Percentiles rank a stretch among this genome's conserved stretches.
Evolutionary conservation across 2,797 vertebrate genomes (phyloP).

Genomic region (Phylloscopus collybita): DNA sequence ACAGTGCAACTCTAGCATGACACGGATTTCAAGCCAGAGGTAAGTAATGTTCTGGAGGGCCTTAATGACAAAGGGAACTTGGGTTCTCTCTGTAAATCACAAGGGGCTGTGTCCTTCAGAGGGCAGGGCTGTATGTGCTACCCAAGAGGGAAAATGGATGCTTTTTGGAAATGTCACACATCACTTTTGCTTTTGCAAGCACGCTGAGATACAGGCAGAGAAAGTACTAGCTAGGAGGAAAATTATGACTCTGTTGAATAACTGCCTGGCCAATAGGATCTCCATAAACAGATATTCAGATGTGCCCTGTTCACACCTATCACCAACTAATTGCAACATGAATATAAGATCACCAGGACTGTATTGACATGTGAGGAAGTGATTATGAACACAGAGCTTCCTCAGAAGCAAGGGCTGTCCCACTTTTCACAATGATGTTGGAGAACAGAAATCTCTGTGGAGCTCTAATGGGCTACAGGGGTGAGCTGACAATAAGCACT

Average conservation of each 20-base stretch:
- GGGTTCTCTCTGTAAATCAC: not conserved
- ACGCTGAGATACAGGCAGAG: not conserved
- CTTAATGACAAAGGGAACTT: not conserved
- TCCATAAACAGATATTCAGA: constrained; percentile 14
- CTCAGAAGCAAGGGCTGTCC: constrained; percentile 45
- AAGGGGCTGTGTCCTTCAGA: not conserved
- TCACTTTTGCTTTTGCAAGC: not conserved
- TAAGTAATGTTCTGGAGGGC: not conserved
- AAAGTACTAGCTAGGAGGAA: not conserved
- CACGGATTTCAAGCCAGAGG: not conserved
- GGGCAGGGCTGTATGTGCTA: rapidly evolving
- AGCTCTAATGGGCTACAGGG: constrained; percentile 58
- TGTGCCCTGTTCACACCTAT: not conserved
- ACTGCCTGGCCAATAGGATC: not conserved
- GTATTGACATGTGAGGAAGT: constrained; percentile 38
- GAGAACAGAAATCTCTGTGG: constrained; percentile 54
- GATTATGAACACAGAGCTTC: constrained; percentile 34
- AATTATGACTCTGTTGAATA: not conserved
- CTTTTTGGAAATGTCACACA: not conserved
- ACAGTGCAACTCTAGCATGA: not conserved
- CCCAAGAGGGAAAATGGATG: not conserved
- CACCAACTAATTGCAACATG: constrained; percentile 57
- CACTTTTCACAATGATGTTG: constrained; percentile 51
- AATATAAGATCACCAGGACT: constrained; percentile 44
- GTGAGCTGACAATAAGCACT: constrained; percentile 64